Conservation (phyloP, 2,113 vertebrate species). For the Bujurquina vittata region DNA sequence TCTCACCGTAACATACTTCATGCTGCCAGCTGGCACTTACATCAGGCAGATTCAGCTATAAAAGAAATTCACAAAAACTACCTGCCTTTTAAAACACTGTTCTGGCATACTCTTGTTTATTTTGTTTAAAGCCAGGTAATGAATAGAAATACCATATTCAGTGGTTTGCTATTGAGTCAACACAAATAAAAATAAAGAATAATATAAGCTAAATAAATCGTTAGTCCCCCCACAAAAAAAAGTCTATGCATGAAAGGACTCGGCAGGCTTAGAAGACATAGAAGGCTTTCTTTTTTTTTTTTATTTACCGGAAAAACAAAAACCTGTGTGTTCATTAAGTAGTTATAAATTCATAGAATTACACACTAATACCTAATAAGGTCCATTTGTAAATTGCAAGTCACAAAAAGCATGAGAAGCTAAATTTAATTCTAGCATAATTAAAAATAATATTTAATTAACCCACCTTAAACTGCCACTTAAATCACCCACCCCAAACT, state of each 20-base stretch:
- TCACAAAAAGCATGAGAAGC: background rate
- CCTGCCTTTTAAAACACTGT: background rate
- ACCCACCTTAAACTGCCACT: background rate
- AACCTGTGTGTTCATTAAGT: background rate
- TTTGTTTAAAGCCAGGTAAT: background rate
- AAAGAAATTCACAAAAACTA: background rate
- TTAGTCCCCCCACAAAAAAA: background rate
- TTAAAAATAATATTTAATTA: constrained; percentile 10
- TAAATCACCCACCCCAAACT: background rate
- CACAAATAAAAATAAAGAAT: background rate
- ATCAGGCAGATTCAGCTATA: background rate
- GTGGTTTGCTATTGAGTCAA: background rate
- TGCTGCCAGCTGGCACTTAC: background rate
- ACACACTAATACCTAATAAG: background rate
- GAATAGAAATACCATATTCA: background rate
- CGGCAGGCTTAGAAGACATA: background rate
- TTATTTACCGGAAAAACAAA: background rate
- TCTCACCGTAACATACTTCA: background rate
- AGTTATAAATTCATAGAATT: constrained; percentile 2
- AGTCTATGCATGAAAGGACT: background rate
- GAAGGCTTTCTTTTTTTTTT: background rate
- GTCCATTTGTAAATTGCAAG: background rate
- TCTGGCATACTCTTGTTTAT: background rate
- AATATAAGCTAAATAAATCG: background rate
- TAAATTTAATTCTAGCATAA: background rate